These are phyloP conservation scores for Argyresthia goedartella DNA, from an alignment of 2,888 invertebrate genomes.

Conservation along the genomic window DNA sequence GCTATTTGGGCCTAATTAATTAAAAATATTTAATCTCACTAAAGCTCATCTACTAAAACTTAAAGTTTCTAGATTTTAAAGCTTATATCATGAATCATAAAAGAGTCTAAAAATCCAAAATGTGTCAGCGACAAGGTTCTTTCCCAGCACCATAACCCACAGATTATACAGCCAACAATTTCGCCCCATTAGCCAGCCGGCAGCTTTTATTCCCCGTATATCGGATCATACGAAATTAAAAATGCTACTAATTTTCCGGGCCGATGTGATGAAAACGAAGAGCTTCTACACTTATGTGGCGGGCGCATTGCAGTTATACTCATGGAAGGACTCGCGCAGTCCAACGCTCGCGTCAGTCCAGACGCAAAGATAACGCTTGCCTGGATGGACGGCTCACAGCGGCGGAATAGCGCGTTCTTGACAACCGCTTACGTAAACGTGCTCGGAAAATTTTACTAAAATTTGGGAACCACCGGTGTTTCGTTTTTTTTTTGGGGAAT, in stretches of 20 bases:
- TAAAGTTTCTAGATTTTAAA: too few relatives aligned
- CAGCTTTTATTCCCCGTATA: conserved; percentile 17
- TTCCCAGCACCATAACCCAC: too few relatives aligned
- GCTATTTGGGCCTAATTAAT: too few relatives aligned
- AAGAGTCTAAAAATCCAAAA: too few relatives aligned
- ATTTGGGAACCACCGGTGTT: background rate
- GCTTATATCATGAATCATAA: too few relatives aligned
- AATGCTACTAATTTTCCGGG: conserved; percentile 10
- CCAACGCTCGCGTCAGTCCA: conserved; percentile 12
- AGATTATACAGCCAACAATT: too few relatives aligned
- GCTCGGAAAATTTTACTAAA: conserved; percentile 1
- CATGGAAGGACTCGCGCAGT: conserved; percentile 30
- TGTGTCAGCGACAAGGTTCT: too few relatives aligned
- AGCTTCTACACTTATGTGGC: conserved; percentile 14
- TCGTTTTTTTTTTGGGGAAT: conserved; percentile 7
- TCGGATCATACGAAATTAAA: conserved; percentile 13
- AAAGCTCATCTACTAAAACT: too few relatives aligned
- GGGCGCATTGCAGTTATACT: conserved; percentile 61
- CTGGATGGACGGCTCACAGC: conserved; percentile 44
- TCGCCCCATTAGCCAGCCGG: too few relatives aligned
- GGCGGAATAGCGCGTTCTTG: background rate
- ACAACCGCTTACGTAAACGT: conserved; percentile 31
- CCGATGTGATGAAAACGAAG: conserved; percentile 13
- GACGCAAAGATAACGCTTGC: conserved; percentile 49
- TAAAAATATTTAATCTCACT: too few relatives aligned